Conservation (phyloP, 2,113 vertebrate species). For the Cranoglanis bouderius region DNA sequence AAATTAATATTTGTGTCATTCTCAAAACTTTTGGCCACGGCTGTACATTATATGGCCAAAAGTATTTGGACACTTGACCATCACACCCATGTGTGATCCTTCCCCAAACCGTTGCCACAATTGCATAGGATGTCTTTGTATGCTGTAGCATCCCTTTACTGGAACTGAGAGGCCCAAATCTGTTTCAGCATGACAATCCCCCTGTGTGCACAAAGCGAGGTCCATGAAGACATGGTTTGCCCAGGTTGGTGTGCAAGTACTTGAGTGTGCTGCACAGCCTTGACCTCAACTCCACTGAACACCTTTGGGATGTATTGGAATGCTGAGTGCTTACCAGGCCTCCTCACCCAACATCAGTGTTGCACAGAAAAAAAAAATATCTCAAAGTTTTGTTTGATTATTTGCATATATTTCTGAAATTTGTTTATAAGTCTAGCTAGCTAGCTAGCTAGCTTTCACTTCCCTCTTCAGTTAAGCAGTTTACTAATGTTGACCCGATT, state of each 20-base stretch:
- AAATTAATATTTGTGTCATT: no score
- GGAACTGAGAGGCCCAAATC: background rate
- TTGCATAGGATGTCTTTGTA: background rate
- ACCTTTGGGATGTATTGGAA: background rate
- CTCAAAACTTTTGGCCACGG: no score
- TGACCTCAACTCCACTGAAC: background rate
- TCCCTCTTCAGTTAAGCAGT: no score
- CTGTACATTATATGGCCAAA: background rate
- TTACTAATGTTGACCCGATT: background rate
- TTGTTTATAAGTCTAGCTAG: no score
- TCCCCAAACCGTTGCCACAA: background rate
- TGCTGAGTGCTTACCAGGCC: background rate
- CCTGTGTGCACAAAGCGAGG: background rate
- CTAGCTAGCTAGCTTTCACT: no score
- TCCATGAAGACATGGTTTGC: background rate
- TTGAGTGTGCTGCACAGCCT: background rate
- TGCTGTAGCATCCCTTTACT: background rate
- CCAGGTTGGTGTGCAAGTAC: background rate
- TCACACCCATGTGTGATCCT: background rate
- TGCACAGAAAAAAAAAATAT: background rate
- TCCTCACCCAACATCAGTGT: background rate
- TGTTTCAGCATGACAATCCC: background rate
- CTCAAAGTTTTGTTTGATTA: no score
- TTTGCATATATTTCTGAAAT: no score
- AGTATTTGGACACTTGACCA: background rate